Conservation (phyloP, 2,888 invertebrate species). For the Chrysolina haemoptera region DNA sequence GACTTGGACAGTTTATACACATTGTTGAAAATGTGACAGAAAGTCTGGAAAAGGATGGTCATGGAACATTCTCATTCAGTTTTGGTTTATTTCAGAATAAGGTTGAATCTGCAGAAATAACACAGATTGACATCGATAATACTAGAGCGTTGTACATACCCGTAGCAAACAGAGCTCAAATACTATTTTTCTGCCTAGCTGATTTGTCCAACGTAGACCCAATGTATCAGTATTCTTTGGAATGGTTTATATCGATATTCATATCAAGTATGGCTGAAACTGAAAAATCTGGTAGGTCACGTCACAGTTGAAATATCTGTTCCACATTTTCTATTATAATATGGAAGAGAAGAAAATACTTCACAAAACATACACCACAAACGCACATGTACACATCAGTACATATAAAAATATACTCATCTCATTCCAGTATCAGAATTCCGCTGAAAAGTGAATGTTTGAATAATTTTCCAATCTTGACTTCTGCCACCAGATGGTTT, state of each 20-base stretch:
- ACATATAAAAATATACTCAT: no score
- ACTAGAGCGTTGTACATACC: constrained; percentile 87
- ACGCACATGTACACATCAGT: no score
- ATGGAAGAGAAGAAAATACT: no score
- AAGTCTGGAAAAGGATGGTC: no score
- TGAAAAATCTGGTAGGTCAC: constrained; percentile 74
- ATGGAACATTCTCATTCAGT: background rate
- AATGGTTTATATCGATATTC: constrained; percentile 91
- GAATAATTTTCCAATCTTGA: no score
- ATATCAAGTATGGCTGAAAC: constrained; percentile 80
- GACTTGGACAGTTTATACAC: no score
- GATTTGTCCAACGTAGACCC: constrained; percentile 92
- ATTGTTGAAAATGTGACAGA: no score
- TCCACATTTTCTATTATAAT: no score
- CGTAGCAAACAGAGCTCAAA: constrained; percentile 88
- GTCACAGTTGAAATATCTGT: background rate
- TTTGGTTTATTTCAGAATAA: constrained; percentile 72
- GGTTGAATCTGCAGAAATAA: constrained; percentile 87
- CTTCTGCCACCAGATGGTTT: no score
- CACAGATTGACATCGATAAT: constrained; percentile 86
- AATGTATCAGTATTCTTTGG: constrained; percentile 96
- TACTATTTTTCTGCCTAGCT: constrained; percentile 89
- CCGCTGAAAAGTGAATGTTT: no score
- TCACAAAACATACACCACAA: no score
- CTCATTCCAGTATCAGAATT: no score